These are phyloP conservation scores for Drosophila orosa DNA, from an alignment of 1,140 invertebrate genomes.

Conservation along the genomic window DNA sequence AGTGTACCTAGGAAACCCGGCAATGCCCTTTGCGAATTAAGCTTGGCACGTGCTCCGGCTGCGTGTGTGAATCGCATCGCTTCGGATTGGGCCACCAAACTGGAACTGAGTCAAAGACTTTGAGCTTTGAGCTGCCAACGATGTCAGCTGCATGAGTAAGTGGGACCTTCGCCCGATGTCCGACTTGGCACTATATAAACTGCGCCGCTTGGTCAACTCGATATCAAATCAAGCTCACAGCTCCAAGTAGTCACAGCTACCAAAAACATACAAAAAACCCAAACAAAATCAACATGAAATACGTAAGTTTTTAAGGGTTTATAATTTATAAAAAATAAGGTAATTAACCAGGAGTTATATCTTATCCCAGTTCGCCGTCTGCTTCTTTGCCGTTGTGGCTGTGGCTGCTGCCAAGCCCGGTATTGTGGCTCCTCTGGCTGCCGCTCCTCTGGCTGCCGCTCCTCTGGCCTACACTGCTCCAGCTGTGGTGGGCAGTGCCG, in stretches of 20 bases:
- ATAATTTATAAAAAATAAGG: neutral
- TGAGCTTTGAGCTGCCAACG: conserved; percentile 37
- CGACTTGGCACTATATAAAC: conserved; percentile 53
- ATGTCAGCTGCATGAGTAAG: conserved; percentile 69
- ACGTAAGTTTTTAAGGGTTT: conserved; percentile 63
- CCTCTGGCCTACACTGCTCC: conserved; percentile 76
- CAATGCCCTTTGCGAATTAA: conserved; percentile 33
- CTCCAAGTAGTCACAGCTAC: conserved; percentile 57
- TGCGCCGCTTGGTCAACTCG: conserved; percentile 2
- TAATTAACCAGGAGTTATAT: neutral
- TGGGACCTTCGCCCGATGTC: conserved; percentile 52
- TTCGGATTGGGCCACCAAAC: conserved; percentile 50
- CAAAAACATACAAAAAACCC: conserved; percentile 21
- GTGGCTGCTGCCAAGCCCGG: conserved; percentile 76
- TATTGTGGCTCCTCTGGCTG: conserved; percentile 61
- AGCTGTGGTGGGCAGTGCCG: conserved; percentile 80
- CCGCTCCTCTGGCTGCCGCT: conserved; percentile 71
- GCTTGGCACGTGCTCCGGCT: conserved; percentile 59
- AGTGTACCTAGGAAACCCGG: conserved; percentile 21
- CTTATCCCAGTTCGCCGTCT: conserved; percentile 63
- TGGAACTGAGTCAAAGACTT: conserved; percentile 38
- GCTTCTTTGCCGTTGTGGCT: conserved; percentile 78
- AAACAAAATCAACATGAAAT: conserved; percentile 74
- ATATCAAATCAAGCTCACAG: conserved; percentile 70
- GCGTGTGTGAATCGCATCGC: conserved; percentile 23